Evolutionary conservation across 23 tunicate species (phyloP).

Genomic region (Halocynthia roretzi): DNA sequence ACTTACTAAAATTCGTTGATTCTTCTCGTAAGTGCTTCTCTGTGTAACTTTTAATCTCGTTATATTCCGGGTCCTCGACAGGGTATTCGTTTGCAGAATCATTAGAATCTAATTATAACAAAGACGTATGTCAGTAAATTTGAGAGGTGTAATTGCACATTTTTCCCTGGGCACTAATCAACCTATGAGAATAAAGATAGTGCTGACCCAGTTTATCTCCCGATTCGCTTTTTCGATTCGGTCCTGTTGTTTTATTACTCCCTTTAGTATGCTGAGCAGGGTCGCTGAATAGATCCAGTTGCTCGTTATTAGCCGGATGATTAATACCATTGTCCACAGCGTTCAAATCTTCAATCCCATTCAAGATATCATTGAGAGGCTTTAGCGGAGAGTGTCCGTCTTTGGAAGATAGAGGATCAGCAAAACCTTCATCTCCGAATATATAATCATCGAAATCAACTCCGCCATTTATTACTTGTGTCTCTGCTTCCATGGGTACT

Average conservation of each 20-base stretch:
- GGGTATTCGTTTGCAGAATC: too few species aligned
- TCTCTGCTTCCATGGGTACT: neutral
- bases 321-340: too few species aligned
- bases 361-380: neutral
- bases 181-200: neutral
- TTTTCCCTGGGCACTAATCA: too few species aligned
- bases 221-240: neutral
- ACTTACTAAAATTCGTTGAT: too few species aligned
- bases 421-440: slow-evolving; percentile 11
- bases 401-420: neutral
- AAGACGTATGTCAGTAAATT: too few species aligned
- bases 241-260: neutral
- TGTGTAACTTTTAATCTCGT: too few species aligned
- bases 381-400: neutral
- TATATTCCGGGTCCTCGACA: too few species aligned
- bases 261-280: neutral
- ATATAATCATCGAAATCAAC: neutral
- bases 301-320: too few species aligned
- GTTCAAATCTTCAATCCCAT: neutral
- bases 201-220: neutral
- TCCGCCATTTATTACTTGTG: neutral
- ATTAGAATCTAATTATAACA: too few species aligned
- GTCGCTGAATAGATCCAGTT: too few species aligned
- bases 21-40: too few species aligned
- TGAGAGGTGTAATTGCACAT: too few species aligned